These are phyloP conservation scores for Campylorhamphus procurvoides DNA, from an alignment of 2,113 vertebrate species.

Conservation along the genomic window DNA sequence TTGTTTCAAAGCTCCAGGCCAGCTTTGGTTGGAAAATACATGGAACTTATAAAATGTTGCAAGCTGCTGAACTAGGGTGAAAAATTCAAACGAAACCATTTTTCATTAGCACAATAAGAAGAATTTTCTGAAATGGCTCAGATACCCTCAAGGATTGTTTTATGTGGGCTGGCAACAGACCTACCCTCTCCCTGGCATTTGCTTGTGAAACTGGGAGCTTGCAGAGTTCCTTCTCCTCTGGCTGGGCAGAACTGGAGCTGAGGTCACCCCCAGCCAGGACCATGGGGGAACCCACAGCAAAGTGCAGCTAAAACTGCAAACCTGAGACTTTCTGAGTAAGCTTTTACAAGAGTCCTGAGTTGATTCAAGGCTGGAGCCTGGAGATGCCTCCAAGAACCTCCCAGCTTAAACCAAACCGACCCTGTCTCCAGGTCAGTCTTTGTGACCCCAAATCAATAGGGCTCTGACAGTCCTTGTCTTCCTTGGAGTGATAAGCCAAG, in stretches of 20 bases:
- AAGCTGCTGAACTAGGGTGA: background rate
- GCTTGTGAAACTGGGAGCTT: background rate
- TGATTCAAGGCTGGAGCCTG: background rate
- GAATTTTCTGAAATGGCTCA: background rate
- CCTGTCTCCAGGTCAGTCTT: accelerated
- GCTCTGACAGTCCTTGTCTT: accelerated
- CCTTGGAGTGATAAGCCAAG: background rate
- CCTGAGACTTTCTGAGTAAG: background rate
- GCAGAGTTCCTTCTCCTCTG: background rate
- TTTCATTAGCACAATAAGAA: background rate
- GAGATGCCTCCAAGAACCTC: background rate
- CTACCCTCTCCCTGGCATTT: background rate
- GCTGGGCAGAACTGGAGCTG: background rate
- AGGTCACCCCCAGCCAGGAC: background rate
- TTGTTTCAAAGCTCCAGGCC: background rate
- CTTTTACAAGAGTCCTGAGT: background rate
- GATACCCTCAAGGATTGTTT: background rate
- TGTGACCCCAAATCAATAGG: accelerated
- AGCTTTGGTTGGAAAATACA: background rate
- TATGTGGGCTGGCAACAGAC: background rate
- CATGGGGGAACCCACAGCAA: background rate
- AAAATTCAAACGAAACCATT: background rate
- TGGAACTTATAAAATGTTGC: background rate
- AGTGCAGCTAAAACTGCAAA: background rate
- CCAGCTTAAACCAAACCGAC: background rate